Evolutionary conservation across 2,113 vertebrate species (phyloP), one percentile per base, ranked within the genome.

Genomic region (Tricholaema leucomelas): DNA sequence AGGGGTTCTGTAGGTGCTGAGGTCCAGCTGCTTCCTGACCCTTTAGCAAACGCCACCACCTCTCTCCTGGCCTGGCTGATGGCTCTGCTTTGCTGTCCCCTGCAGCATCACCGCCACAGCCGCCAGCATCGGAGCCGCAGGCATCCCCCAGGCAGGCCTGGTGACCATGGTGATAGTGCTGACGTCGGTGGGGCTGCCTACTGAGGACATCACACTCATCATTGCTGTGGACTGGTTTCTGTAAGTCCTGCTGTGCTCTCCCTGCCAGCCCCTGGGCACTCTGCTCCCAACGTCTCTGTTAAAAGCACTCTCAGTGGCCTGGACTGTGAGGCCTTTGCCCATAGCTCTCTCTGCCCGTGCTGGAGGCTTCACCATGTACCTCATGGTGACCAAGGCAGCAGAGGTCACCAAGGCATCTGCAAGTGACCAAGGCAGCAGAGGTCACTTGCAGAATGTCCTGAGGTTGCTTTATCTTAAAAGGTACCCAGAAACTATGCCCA

Each of bases 121-220:
- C 83, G 99, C 99, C 97, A 99, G 99, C 84, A 99, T 99, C 2
- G 99, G 99, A 96, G 99, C 99, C 2, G 99, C 99, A 87, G 99
- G 98, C 67, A 99, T 99, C 96, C 99, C 99, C 89, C 99, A 99
- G 97, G 99, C 99, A 75, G 99, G 99, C 64, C 97, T 99, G 93
- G 99, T 99, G 96, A 99, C 99, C 91, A 99, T 99, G 99, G 98
- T 99, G 86, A 99, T 99, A 20, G 99, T 99, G 97, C 97, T 99
- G 97, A 99, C 99, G 60, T 99, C 99, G 1, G 98, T 99, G 36
- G 99, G 99, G 96, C 98, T 99, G 97, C 99, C 99, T 78, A 99
- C 99, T 3, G 99, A 99, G 93, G 99, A 99, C 95, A 99, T 99
- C 92, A 98, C 99, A 1, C 97, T 99, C 94, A 99, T 99, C 97